A percentile compares a stretch with the other conserved stretches of the same genome.
Conservation (phyloP, 2,113 vertebrate species). For the Pteronura brasiliensis region DNA sequence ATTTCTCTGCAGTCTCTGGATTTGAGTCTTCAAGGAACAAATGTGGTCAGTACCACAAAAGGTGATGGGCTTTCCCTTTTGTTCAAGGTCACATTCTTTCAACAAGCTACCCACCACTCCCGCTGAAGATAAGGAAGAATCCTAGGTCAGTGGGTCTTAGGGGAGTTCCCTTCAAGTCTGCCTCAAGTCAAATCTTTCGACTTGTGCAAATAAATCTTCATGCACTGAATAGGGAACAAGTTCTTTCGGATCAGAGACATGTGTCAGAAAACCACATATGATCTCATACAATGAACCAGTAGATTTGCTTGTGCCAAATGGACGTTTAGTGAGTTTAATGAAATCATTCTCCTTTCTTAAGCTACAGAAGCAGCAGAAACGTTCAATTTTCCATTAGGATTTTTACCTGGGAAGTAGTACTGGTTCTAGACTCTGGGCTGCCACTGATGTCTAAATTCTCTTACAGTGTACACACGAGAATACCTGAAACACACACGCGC, state of each 20-base stretch:
- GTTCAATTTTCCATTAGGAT: constrained; percentile 87
- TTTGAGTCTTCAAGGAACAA: constrained; percentile 30
- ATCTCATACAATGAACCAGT: constrained; percentile 72
- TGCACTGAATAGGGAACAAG: neutral
- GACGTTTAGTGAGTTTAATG: constrained; percentile 76
- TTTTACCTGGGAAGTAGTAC: constrained; percentile 90
- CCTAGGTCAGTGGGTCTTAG: neutral
- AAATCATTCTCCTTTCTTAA: constrained; percentile 90
- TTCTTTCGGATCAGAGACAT: constrained; percentile 46
- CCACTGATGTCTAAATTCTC: constrained; percentile 92
- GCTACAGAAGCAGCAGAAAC: constrained; percentile 89
- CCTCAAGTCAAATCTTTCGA: neutral
- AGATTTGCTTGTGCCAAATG: constrained; percentile 83
- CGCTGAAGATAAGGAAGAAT: neutral
- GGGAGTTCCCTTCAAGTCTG: neutral
- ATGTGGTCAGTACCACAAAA: neutral
- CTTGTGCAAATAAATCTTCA: neutral
- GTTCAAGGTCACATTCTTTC: neutral
- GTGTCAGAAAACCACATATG: constrained; percentile 70
- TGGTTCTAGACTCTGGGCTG: constrained; percentile 92
- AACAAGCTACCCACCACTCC: neutral
- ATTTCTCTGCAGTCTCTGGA: neutral
- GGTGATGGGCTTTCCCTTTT: neutral
- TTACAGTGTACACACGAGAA: constrained; percentile 91
- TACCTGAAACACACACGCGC: constrained; percentile 90